Base-by-base conservation (phyloP, 1,140 invertebrate species). In the Archegozetes longisetosus region DNA sequence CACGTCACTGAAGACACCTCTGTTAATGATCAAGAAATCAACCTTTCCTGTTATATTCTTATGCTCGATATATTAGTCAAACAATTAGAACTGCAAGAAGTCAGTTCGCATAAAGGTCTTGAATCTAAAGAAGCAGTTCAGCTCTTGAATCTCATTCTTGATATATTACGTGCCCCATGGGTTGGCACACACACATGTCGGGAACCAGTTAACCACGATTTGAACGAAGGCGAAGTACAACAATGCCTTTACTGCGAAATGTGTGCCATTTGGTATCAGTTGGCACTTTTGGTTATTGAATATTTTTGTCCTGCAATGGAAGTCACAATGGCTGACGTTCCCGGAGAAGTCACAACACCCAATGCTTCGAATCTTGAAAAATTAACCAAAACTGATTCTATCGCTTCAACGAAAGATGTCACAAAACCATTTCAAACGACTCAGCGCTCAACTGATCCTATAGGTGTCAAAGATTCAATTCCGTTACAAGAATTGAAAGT, bases 31-130 rank as follows among this genome's bases (percentile, higher is more conserved):
- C 13, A 54, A 26, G 50, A 63, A 27, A 32, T 59, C 3, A 70
- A 74, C 48, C 74, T 96, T 6, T 87, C 86, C 2, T 95, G 92
- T 68, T 95, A 89, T 71, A 88, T 97, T 62, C 78, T 97, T 2
- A 97, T 97, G 91, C 74, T 97, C 56, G 94, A 98, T 71, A 84
- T 97, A 63, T 72, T 95, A 40, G 73, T 95, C 2, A 94, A 94
- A 76, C 94, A 98, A 85, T 83, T 97, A 81, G 89, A 96, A 69
- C 75, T 97, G 1, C 92, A 96, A 74, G 85, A 88, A 64, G 78
- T 88, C n/a, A 85, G 86, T 60, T 80, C 81, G 61, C 84, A 93
- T 66, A 81, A 78, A 58, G 87, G 87, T 52, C 78, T 91, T 49
- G 82, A 85, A 66, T 85, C 83, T 17, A 77, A 71, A 40, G 80